Evolutionary conservation across 1,140 invertebrate genomes (phyloP).

Genomic region (Oryzaephilus surinamensis): DNA sequence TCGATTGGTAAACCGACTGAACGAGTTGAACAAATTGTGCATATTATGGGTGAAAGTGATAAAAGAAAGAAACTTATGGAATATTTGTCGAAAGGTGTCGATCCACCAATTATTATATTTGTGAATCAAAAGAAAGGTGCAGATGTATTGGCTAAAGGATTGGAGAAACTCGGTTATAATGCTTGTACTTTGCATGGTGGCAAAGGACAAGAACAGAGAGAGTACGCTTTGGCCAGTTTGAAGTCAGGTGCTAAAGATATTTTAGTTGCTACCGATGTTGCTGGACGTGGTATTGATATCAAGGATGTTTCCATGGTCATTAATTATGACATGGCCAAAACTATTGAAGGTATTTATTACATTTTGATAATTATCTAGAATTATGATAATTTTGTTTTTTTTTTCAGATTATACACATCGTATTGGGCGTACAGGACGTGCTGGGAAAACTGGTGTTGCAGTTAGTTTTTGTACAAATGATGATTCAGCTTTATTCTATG

Average conservation of each 20-base stretch:
- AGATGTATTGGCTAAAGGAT: conserved; percentile 90
- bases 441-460: conserved; percentile 93
- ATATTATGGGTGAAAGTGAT: conserved; percentile 88
- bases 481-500: conserved; percentile 91
- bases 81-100: conserved; percentile 74
- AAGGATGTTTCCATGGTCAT: conserved; percentile 98
- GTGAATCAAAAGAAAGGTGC: conserved; percentile 99
- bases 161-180: conserved; percentile 96
- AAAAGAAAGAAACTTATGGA: conserved; percentile 87
- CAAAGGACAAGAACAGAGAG: conserved; percentile 99
- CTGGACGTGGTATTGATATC: conserved; percentile 99
- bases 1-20: conserved; percentile 98
- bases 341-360: conserved; percentile 75
- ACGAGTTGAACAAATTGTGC: conserved; percentile 94
- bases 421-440: conserved; percentile 97
- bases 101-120: conserved; percentile 98
- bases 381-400: conserved; percentile 13
- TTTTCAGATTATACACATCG: conserved; percentile 93
- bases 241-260: conserved; percentile 95
- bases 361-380: conserved; percentile 6
- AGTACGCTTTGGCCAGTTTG: conserved; percentile 91
- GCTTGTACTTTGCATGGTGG: conserved; percentile 97
- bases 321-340: conserved; percentile 99
- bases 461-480: conserved; percentile 96
- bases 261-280: conserved; percentile 98